Conservation (phyloP, 2,888 invertebrate genomes). For the Eristalis pertinax region DNA sequence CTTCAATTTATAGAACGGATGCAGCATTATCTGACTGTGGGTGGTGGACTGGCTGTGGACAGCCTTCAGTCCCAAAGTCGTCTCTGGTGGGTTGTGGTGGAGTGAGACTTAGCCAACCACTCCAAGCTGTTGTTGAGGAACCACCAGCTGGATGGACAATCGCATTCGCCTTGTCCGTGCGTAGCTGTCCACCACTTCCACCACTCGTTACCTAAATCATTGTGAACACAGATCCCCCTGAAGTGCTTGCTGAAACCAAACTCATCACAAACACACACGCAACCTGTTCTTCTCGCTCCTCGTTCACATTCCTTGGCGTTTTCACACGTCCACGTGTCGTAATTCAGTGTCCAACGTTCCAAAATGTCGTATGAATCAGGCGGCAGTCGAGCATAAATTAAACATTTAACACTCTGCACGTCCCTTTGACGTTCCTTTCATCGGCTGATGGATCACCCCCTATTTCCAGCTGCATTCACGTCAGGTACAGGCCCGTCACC, state of each 20-base stretch:
- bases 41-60: too few relatives aligned
- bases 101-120: too few relatives aligned
- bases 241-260: background rate
- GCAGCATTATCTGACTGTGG: too few relatives aligned
- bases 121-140: too few relatives aligned
- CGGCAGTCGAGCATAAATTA: constrained; percentile 34
- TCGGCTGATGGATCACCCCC: constrained; percentile 49
- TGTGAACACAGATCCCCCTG: too few relatives aligned
- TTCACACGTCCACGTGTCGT: background rate
- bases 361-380: constrained; percentile 36
- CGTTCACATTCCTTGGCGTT: background rate
- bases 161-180: too few relatives aligned
- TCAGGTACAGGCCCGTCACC: constrained; percentile 39
- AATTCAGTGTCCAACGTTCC: constrained; percentile 5
- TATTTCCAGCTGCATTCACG: constrained; percentile 44
- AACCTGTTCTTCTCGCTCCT: background rate
- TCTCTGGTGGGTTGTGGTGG: too few relatives aligned
- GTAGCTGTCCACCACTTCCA: background rate
- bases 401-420: constrained; percentile 39
- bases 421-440: constrained; percentile 4
- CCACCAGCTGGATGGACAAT: too few relatives aligned
- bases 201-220: background rate
- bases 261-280: background rate
- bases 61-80: too few relatives aligned
- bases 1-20: too few relatives aligned